Conservation (phyloP, 2,113 vertebrate species). For the Periophthalmus modestus region DNA sequence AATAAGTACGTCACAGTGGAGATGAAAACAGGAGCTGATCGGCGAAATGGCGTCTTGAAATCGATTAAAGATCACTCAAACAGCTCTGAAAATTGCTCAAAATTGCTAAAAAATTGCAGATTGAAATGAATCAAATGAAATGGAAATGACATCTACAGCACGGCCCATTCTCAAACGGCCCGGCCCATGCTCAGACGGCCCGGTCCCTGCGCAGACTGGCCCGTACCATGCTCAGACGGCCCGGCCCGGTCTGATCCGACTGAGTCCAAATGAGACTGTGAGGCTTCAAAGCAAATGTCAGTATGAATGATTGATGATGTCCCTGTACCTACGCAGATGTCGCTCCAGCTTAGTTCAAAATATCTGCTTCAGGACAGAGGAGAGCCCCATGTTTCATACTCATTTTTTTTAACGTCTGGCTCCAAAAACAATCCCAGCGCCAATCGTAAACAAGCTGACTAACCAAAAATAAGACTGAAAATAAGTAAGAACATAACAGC, state of each 20-base stretch:
- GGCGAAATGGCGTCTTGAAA: too few species aligned
- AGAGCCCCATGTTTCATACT: too few species aligned
- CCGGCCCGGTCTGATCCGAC: not conserved
- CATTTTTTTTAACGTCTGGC: not conserved
- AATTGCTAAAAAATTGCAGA: too few species aligned
- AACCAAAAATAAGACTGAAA: not conserved
- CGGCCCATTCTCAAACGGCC: too few species aligned
- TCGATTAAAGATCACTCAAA: too few species aligned
- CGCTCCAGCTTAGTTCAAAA: conserved; percentile 22
- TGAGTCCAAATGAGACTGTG: not conserved
- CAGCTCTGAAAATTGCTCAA: too few species aligned
- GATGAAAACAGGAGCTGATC: too few species aligned
- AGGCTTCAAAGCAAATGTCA: conserved; percentile 61
- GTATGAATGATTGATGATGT: conserved; percentile 66
- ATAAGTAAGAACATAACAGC: not conserved
- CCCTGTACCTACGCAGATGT: conserved; percentile 34
- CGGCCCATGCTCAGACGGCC: too few species aligned
- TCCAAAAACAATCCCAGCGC: not conserved
- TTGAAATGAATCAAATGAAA: not conserved
- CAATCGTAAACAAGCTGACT: too few species aligned
- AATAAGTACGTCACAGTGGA: too few species aligned
- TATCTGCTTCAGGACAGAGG: not conserved
- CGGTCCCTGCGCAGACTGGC: too few species aligned
- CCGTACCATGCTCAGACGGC: too few species aligned
- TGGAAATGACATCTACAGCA: conserved; percentile 43